Conservation (phyloP, 2,888 invertebrate genomes). For the Himalopsyche kuldschensis region DNA sequence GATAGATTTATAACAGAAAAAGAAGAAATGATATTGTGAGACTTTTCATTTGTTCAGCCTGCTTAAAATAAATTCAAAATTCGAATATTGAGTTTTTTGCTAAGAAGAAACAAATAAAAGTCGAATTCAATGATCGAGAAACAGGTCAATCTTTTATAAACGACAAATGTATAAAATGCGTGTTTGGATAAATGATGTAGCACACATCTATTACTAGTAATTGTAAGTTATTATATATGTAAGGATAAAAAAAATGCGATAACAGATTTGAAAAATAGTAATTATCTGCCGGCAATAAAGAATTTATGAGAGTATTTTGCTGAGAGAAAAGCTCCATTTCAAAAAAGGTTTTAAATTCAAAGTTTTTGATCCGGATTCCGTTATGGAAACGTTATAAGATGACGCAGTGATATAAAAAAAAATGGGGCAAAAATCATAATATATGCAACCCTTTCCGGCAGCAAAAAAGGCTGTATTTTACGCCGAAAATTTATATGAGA, state of each 20-base stretch:
- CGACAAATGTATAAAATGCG: too few relatives aligned
- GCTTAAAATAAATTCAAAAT: too few relatives aligned
- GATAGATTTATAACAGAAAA: background rate
- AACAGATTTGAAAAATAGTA: too few relatives aligned
- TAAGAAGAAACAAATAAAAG: too few relatives aligned
- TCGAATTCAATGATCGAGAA: too few relatives aligned
- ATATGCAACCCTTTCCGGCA: slow-evolving; percentile 22
- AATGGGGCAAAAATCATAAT: slow-evolving; percentile 7
- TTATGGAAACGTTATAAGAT: background rate
- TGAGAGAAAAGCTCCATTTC: background rate
- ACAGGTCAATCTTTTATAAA: too few relatives aligned
- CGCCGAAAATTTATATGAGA: slow-evolving; percentile 31
- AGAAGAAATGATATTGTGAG: background rate
- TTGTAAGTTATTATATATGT: too few relatives aligned
- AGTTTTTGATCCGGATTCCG: background rate
- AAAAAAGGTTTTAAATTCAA: background rate
- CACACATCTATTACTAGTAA: too few relatives aligned
- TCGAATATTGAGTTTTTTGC: too few relatives aligned
- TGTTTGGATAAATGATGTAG: too few relatives aligned
- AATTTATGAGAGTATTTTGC: background rate
- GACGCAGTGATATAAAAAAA: background rate
- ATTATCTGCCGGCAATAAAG: too few relatives aligned
- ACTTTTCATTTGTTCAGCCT: background rate
- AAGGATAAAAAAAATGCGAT: too few relatives aligned
- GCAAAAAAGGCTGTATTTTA: slow-evolving; percentile 27